Base-by-base conservation (phyloP, 2,113 vertebrate species). In the Phyllostomus discolor region DNA sequence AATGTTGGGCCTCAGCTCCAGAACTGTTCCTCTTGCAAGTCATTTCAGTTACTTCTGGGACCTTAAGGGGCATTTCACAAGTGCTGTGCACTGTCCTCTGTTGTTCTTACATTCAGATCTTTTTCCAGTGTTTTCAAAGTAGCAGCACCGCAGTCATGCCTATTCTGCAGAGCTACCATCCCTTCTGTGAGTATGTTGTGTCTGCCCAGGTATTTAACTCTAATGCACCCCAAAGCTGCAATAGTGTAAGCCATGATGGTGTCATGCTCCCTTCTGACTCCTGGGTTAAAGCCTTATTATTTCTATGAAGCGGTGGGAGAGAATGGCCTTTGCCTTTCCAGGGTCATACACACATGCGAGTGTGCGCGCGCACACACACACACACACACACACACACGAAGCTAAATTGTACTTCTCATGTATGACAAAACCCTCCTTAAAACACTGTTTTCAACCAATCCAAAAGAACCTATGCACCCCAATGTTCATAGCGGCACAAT, bases 31-130 rank as follows among this genome's bases (percentile, higher is more conserved):
- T 57, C 59, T 84, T 22, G 38, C 57, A 48, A 84, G 20, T 87
- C 64, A 80, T 67, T 81, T 76, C 52, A 91, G n/a, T 88, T 95
- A 89, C 28, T 94, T 92, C 26, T 72, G 82, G 57, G 38, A 66
- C 31, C 8, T 94, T 20, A 50, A 10, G 1, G 10, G 1, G 9
- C 90, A 9, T 83, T 96, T 88, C 24, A 83, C 43, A 70, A 66
- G 14, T 66, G 52, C 10, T 90, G 2, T 35, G 62, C 57, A 66
- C n/a, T 46, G 1, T 66, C 10, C 43, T 62, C 50, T 76, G 35
- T 87, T 90, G 54, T 92, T 84, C 33, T 94, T 84, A 70, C 17
- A 17, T 69, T 43, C 35, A 70, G 26, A 57, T 57, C 41, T 92
- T 92, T 64, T 76, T 20, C 20, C 28, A 84, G 4, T 54, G 2